Conservation (phyloP, 2,797 vertebrate species). For the Chrysocyon brachyurus region DNA sequence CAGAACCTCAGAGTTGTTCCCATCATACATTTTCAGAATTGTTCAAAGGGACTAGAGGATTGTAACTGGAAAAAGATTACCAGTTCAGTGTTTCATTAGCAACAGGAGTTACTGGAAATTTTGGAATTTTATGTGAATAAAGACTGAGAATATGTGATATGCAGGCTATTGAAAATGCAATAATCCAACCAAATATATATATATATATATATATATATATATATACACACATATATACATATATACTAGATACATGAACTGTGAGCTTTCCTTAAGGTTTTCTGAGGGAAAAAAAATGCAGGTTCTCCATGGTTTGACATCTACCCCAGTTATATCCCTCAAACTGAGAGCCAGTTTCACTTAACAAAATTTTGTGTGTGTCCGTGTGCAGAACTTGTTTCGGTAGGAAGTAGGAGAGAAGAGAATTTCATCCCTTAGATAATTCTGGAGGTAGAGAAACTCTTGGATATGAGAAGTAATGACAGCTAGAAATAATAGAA, state of each 20-base stretch:
- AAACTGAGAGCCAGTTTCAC: background rate
- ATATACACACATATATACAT: accelerated
- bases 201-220: too few species aligned
- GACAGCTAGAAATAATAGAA: slow-evolving; percentile 5
- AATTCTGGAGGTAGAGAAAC: slow-evolving; percentile 33
- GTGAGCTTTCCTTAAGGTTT: slow-evolving; percentile 31
- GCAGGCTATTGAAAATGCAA: slow-evolving; percentile 31
- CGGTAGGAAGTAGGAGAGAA: slow-evolving; percentile 3
- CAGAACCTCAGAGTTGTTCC: slow-evolving; percentile 41
- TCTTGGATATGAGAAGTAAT: background rate
- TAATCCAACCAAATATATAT: background rate
- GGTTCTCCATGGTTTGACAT: background rate
- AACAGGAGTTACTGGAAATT: background rate
- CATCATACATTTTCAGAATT: background rate
- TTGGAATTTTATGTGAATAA: background rate
- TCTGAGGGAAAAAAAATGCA: background rate
- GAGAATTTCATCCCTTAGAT: background rate
- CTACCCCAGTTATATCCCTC: background rate
- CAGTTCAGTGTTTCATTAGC: background rate
- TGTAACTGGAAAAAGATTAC: background rate
- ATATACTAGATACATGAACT: background rate
- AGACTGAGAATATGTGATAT: slow-evolving; percentile 23
- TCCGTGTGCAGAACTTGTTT: background rate
- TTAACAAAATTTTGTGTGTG: background rate
- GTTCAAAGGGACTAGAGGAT: background rate